These are phyloP conservation scores for Drosophila nr. fundita DNA, from an alignment of 2,888 invertebrate genomes.

Conservation along the genomic window DNA sequence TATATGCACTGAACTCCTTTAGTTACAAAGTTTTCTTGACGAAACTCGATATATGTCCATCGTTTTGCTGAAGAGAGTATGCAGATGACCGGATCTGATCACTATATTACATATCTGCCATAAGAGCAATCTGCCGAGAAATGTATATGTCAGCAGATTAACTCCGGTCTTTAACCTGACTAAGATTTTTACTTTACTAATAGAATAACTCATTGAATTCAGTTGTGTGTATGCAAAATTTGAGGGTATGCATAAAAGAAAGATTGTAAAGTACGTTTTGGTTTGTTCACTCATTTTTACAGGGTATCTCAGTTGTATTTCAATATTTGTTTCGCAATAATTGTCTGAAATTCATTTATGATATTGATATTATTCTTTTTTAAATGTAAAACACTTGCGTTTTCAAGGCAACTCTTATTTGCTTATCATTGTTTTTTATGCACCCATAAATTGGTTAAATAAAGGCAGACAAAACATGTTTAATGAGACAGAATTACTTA, in stretches of 20 bases:
- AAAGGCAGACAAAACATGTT: neutral
- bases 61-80: neutral
- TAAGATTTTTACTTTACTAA: neutral
- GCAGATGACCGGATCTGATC: neutral
- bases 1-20: too few species aligned
- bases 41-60: neutral
- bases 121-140: neutral
- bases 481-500: neutral
- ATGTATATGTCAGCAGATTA: neutral
- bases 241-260: neutral
- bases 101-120: neutral
- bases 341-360: neutral
- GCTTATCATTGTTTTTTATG: neutral
- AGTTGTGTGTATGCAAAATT: neutral
- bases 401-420: conserved; percentile 1
- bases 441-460: neutral
- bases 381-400: conserved; percentile 2
- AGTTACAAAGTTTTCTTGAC: neutral
- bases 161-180: neutral
- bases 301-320: neutral
- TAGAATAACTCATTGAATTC: neutral
- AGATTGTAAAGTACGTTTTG: neutral
- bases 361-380: neutral
- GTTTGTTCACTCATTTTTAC: neutral
- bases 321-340: neutral